These are phyloP conservation scores for Holcopasites calliopsidis DNA, from an alignment of 1,140 invertebrate genomes.

Conservation along the genomic window DNA sequence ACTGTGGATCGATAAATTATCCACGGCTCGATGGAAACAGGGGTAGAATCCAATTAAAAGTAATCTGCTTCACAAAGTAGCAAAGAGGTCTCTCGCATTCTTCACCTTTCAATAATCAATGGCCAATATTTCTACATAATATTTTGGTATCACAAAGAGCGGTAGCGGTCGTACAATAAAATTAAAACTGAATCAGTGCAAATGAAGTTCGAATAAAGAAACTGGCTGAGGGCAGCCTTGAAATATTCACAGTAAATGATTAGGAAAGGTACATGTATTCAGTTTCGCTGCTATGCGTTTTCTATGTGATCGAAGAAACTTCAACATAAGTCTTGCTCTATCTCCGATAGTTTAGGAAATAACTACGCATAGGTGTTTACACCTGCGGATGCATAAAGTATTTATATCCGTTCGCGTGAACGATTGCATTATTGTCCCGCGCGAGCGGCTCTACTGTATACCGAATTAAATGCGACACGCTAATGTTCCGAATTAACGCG, in stretches of 20 bases:
- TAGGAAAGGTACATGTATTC: background rate
- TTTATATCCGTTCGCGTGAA: background rate
- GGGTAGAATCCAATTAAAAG: too few species aligned
- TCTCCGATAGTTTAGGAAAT: background rate
- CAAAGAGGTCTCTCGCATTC: too few species aligned
- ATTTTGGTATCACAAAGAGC: too few species aligned
- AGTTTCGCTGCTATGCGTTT: background rate
- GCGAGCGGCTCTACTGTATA: background rate
- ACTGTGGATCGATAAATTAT: too few species aligned
- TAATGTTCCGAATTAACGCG: slow-evolving; percentile 21
- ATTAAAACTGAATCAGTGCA: too few species aligned
- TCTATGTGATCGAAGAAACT: background rate
- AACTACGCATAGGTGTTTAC: background rate
- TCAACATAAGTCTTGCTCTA: background rate
- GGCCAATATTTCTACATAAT: too few species aligned
- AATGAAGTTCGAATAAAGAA: too few species aligned
- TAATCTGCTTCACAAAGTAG: too few species aligned
- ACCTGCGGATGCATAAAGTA: background rate
- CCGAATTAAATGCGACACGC: background rate
- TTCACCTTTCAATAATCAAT: too few species aligned
- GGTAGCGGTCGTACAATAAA: too few species aligned
- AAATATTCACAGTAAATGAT: background rate
- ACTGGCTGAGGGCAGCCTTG: background rate
- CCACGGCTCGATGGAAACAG: too few species aligned
- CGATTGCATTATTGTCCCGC: background rate